Percentiles rank a stretch among this genome's conserved stretches.
Conservation (phyloP, 2,888 invertebrate species). For the Xanthostigma xanthostigma region DNA sequence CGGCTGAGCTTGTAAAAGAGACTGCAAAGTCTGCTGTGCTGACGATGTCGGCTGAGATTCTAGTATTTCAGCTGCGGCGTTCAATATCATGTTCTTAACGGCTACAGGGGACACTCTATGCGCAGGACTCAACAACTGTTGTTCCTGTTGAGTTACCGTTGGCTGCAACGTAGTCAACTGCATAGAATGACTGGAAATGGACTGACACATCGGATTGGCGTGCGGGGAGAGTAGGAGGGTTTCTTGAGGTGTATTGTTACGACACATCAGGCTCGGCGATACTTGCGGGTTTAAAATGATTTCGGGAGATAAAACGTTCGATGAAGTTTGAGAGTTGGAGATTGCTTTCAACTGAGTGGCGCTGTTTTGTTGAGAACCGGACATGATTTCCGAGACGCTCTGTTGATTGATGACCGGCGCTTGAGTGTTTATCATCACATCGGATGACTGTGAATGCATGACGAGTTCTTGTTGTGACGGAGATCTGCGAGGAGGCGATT, state of each 20-base stretch:
- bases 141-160: conserved; percentile 3
- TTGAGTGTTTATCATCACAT: conserved; percentile 27
- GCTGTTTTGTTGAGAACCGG: no score
- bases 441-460: conserved; percentile 21
- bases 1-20: conserved; percentile 24
- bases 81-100: conserved; percentile 60
- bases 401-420: conserved; percentile 21
- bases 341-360: conserved; percentile 24
- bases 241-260: conserved; percentile 15
- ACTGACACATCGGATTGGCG: conserved; percentile 21
- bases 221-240: conserved; percentile 18
- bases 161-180: conserved; percentile 8
- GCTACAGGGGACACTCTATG: conserved; percentile 41
- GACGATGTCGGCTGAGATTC: conserved; percentile 45
- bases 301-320: conserved; percentile 31
- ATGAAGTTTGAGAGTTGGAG: conserved; percentile 13
- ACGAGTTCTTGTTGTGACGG: neutral
- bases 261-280: conserved; percentile 44
- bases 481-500: conserved; percentile 1
- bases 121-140: conserved; percentile 20
- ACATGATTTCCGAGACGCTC: conserved; percentile 15
- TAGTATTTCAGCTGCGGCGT: conserved; percentile 56
- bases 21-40: conserved; percentile 35
- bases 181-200: conserved; percentile 10
- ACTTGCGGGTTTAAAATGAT: conserved; percentile 45